Evolutionary conservation across 2,888 invertebrate genomes (phyloP).

Genomic region (Byasa hedistus): DNA sequence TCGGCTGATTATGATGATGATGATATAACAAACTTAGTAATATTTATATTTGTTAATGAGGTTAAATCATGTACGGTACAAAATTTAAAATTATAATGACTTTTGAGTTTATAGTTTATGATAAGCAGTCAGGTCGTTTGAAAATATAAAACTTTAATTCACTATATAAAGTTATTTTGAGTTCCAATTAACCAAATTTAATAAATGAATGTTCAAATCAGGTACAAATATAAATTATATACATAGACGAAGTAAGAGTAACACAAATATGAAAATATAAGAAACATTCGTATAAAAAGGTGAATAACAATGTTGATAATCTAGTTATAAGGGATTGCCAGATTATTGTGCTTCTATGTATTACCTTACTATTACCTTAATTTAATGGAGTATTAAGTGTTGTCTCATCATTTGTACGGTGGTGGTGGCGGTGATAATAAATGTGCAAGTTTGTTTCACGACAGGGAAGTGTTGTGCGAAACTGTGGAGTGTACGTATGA

Average conservation of each 20-base stretch:
- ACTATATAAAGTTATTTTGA: neutral
- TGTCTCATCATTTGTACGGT: constrained; percentile 36
- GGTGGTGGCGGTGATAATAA: constrained; percentile 34
- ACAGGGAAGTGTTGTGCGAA: constrained; percentile 31
- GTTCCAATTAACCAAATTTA: neutral
- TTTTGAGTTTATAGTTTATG: neutral
- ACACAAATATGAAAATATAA: constrained; percentile 14
- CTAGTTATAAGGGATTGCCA: constrained; percentile 2
- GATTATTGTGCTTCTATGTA: neutral
- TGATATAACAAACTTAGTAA: constrained; percentile 3
- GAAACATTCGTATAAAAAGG: constrained; percentile 11
- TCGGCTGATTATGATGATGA: no score
- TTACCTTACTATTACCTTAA: constrained; percentile 3
- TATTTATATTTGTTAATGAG: constrained; percentile 13
- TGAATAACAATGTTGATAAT: constrained; percentile 5
- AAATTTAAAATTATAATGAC: constrained; percentile 7
- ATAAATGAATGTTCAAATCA: constrained; percentile 14
- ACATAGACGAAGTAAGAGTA: constrained; percentile 12
- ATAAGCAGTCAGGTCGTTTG: neutral
- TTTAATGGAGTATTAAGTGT: neutral
- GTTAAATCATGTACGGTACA: constrained; percentile 20
- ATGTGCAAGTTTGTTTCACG: constrained; percentile 51
- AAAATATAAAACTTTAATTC: neutral
- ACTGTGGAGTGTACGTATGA: constrained; percentile 27
- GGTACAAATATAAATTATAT: constrained; percentile 27